phyloP scores from a whole-genome alignment of 2,888 invertebrate genomes.

The Agriopis leucophaearia region DNA sequence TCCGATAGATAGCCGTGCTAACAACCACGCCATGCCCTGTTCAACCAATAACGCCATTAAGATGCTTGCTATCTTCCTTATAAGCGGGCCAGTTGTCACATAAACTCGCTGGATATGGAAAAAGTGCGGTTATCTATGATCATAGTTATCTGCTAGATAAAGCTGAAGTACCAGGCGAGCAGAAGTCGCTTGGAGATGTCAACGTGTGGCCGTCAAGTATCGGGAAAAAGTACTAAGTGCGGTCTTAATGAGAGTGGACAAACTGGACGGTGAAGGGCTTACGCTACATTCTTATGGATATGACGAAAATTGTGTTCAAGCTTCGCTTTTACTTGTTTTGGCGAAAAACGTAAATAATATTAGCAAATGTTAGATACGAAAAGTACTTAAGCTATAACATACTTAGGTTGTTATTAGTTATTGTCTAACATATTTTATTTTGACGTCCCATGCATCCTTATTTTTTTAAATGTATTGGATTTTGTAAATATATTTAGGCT shows the following conservation, averaged over 20 bases:
- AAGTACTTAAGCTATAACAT: background rate
- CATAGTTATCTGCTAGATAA: slow-evolving; percentile 80
- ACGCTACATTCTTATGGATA: slow-evolving; percentile 61
- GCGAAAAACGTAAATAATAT: background rate
- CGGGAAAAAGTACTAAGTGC: slow-evolving; percentile 77
- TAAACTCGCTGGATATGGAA: slow-evolving; percentile 48
- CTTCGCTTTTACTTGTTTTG: background rate
- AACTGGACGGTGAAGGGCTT: slow-evolving; percentile 79
- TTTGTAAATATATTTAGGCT: too few relatives aligned
- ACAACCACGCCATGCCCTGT: slow-evolving; percentile 48
- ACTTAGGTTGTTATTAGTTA: too few relatives aligned
- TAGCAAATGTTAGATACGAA: background rate
- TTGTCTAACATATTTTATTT: too few relatives aligned
- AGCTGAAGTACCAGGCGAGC: slow-evolving; percentile 70
- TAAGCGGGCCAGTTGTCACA: slow-evolving; percentile 51
- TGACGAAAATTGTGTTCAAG: slow-evolving; percentile 15
- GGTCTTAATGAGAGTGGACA: slow-evolving; percentile 86
- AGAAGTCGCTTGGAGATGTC: slow-evolving; percentile 67
- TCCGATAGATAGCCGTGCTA: slow-evolving; percentile 43
- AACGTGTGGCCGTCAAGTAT: slow-evolving; percentile 62
- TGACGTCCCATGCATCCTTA: too few relatives aligned
- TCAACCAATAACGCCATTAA: slow-evolving; percentile 58
- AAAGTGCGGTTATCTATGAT: slow-evolving; percentile 74
- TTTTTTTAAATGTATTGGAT: too few relatives aligned
- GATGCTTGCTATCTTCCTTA: slow-evolving; percentile 53